Conservation (phyloP, 2,888 invertebrate genomes). For the Cantharis nigra region DNA sequence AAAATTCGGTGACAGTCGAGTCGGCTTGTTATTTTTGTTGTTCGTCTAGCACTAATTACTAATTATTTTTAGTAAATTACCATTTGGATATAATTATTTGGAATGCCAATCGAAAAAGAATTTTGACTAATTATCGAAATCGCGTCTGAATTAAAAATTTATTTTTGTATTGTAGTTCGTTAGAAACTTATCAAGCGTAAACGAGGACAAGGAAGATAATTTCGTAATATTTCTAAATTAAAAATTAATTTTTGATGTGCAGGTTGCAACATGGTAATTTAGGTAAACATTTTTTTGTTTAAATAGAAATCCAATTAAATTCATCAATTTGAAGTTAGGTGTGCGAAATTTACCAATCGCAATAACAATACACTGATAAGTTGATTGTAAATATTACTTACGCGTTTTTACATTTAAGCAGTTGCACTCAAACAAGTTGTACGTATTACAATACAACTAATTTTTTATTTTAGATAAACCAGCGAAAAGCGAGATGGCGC, state of each 20-base stretch:
- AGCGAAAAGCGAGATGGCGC: not conserved
- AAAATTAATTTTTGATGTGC: not conserved
- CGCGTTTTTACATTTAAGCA: too few species aligned
- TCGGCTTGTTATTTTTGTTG: not conserved
- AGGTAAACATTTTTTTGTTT: not conserved
- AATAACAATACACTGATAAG: not conserved
- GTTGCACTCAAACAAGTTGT: too few species aligned
- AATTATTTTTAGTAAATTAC: not conserved
- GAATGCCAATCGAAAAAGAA: not conserved
- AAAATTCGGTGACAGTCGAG: not conserved
- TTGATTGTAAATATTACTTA: too few species aligned
- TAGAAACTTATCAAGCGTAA: not conserved
- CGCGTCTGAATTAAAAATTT: not conserved
- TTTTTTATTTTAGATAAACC: not conserved
- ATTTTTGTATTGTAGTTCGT: not conserved
- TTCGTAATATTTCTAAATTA: not conserved
- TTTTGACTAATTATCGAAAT: not conserved
- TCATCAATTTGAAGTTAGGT: too few species aligned
- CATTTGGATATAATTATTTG: not conserved
- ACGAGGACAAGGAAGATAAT: not conserved
- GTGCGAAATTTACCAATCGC: too few species aligned
- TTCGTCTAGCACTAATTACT: not conserved
- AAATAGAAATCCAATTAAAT: too few species aligned
- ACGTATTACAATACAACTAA: too few species aligned
- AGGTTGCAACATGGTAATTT: not conserved